Conservation (phyloP, 2,797 vertebrate species). For the Acipenser ruthenus region DNA sequence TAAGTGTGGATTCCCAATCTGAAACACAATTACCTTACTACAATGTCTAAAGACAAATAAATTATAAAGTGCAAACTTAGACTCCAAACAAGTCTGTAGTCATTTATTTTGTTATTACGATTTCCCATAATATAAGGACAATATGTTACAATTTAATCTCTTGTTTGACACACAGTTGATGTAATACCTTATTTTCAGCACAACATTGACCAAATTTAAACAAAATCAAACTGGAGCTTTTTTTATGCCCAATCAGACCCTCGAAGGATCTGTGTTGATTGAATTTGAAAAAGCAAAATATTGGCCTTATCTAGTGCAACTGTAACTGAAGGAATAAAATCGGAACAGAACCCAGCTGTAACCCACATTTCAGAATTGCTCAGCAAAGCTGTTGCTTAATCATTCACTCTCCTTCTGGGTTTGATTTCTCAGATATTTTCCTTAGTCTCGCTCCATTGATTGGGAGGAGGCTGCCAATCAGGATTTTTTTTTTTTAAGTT, state of each 20-base stretch:
- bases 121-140: too few relatives aligned
- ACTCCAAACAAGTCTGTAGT: too few relatives aligned
- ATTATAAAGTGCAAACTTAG: too few relatives aligned
- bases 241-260: neutral
- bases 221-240: neutral
- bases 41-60: too few relatives aligned
- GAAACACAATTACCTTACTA: too few relatives aligned
- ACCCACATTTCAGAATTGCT: neutral
- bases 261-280: neutral
- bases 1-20: too few relatives aligned
- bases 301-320: neutral
- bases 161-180: too few relatives aligned
- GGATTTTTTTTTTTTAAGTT: slow-evolving; percentile 36
- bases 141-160: too few relatives aligned
- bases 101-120: too few relatives aligned
- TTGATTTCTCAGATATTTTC: neutral
- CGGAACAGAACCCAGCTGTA: neutral
- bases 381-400: neutral
- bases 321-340: neutral
- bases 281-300: slow-evolving; percentile 8
- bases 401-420: neutral
- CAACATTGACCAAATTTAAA: neutral
- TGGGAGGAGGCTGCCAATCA: slow-evolving; percentile 20
- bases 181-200: too few relatives aligned
- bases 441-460: slow-evolving; percentile 21